These are phyloP conservation scores for Elysia chlorotica DNA, from an alignment of 1,140 invertebrate genomes.

Conservation along the genomic window DNA sequence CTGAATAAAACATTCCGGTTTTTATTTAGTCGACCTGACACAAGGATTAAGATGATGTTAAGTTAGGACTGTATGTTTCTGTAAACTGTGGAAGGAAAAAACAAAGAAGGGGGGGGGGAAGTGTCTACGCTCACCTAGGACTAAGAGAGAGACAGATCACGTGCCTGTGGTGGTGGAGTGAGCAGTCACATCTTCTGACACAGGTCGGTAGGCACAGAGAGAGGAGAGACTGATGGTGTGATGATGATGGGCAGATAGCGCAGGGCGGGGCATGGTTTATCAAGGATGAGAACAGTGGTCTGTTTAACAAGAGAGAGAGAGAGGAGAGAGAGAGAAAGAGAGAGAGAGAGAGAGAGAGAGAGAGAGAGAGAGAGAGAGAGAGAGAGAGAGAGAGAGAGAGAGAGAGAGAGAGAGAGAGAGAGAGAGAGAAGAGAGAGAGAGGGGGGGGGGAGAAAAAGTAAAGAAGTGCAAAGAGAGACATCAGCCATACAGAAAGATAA, in stretches of 20 bases:
- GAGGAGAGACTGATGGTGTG: neutral
- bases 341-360: conserved; percentile 17
- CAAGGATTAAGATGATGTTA: too few relatives aligned
- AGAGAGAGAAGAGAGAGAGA: neutral
- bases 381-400: conserved; percentile 29
- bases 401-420: conserved; percentile 21
- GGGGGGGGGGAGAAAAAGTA: neutral
- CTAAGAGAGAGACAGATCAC: too few relatives aligned
- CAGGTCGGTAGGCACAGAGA: neutral
- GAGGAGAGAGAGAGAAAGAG: neutral
- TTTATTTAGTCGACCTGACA: too few relatives aligned
- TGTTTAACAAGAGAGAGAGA: neutral
- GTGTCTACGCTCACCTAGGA: too few relatives aligned
- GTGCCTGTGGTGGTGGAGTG: neutral
- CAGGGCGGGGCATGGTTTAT: neutral
- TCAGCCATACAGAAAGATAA: neutral
- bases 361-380: neutral
- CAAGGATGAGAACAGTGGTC: neutral
- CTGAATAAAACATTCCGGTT: too few relatives aligned
- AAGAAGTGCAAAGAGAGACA: neutral
- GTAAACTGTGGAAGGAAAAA: too few relatives aligned
- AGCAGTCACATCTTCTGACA: neutral
- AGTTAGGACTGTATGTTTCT: too few relatives aligned
- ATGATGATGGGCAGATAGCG: neutral
- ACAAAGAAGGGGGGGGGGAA: too few relatives aligned